A percentile compares a stretch with the other conserved stretches of the same genome.
These are phyloP conservation scores for Drosophila aff. DNA, from an alignment of 1,140 invertebrate genomes.

Conservation along the genomic window DNA sequence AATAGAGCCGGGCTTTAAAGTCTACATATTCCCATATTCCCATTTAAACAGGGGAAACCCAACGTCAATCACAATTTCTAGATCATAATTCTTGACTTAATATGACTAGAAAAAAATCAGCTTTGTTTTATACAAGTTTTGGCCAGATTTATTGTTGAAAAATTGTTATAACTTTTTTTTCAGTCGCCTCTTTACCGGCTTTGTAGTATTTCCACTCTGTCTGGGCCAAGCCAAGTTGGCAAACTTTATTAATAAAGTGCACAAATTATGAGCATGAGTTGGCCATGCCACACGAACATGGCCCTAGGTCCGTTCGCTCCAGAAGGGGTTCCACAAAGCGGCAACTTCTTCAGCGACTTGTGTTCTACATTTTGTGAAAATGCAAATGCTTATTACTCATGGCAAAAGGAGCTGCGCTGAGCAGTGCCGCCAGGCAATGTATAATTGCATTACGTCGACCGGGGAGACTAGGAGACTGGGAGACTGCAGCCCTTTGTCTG, in stretches of 20 bases:
- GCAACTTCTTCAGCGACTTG: slow-evolving; percentile 62
- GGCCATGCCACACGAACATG: slow-evolving; percentile 49
- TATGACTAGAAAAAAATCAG: slow-evolving; percentile 4
- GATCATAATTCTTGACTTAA: background rate
- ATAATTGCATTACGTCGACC: slow-evolving; percentile 70
- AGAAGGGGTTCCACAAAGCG: slow-evolving; percentile 19
- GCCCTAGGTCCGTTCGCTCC: slow-evolving; percentile 48
- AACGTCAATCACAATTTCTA: slow-evolving; percentile 3
- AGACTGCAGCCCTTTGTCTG: slow-evolving; percentile 25
- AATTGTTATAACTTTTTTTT: slow-evolving; percentile 13
- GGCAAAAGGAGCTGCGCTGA: slow-evolving; percentile 28
- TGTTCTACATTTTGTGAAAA: slow-evolving; percentile 66
- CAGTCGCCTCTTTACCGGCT: slow-evolving; percentile 20
- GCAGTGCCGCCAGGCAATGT: slow-evolving; percentile 57
- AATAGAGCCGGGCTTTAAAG: background rate
- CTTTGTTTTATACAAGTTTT: slow-evolving; percentile 20
- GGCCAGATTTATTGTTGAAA: slow-evolving; percentile 19
- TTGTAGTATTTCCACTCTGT: slow-evolving; percentile 41
- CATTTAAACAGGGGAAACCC: background rate
- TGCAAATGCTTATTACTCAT: slow-evolving; percentile 71
- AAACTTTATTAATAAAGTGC: slow-evolving; percentile 81
- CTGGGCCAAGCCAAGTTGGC: slow-evolving; percentile 38
- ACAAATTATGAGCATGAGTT: slow-evolving; percentile 71
- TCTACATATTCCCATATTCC: too few relatives aligned
- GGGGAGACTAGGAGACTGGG: slow-evolving; percentile 1